Percentiles rank a stretch among this genome's conserved stretches.
These are phyloP conservation scores for Pristionchus exspectatus DNA, from an alignment of 2,888 invertebrate genomes.

Conservation along the genomic window DNA sequence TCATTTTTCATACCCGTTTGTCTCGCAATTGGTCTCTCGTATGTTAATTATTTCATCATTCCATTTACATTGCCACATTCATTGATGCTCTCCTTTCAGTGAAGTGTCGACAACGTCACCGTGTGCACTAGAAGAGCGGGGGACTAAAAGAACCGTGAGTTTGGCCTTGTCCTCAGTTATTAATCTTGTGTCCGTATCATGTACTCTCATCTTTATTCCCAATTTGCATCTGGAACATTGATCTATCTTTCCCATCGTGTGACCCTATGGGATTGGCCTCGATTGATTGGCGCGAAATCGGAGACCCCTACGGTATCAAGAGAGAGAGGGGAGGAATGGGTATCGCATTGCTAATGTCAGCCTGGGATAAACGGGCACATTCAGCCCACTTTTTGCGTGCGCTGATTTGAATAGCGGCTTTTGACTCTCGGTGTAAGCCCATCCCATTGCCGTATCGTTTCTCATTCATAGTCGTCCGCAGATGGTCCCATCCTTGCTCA, in stretches of 20 bases:
- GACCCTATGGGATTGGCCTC: constrained; percentile 31
- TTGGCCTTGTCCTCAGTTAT: constrained; percentile 39
- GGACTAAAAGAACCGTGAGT: constrained; percentile 11
- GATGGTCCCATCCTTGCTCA: constrained; percentile 38
- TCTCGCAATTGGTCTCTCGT: not conserved
- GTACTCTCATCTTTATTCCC: constrained; percentile 25
- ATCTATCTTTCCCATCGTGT: constrained; percentile 10
- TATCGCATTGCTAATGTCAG: not conserved
- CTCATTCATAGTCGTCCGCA: not conserved
- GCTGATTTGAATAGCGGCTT: constrained; percentile 40
- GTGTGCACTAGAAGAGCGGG: not conserved
- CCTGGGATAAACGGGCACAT: not conserved
- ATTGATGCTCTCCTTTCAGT: not conserved
- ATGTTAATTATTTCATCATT: constrained; percentile 17
- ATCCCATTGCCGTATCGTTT: constrained; percentile 29
- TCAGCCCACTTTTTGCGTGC: not conserved
- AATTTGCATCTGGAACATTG: not conserved
- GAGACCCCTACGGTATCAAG: not conserved
- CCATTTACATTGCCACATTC: not conserved
- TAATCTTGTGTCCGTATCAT: constrained; percentile 13
- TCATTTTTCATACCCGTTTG: not conserved
- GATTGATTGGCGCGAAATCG: constrained; percentile 18
- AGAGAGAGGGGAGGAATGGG: not conserved
- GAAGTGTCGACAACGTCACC: not conserved
- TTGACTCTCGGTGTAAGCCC: constrained; percentile 12